Evolutionary conservation across 30 jellyfish, hydroid and myxozoan species (phyloP).

Genomic region (Euphysa ruthae): DNA sequence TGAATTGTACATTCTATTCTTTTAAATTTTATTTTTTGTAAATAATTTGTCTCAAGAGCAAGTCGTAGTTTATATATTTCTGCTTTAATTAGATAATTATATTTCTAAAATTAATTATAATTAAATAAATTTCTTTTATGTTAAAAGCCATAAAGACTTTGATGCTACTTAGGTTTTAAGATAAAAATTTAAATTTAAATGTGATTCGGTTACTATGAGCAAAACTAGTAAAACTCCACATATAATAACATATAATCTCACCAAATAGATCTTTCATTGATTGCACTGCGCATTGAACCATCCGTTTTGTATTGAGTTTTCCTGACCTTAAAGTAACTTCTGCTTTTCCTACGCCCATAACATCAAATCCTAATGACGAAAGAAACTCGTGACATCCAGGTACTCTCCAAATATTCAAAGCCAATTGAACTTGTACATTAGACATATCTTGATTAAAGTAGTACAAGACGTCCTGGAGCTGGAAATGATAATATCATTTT

Average conservation of each 20-base stretch:
- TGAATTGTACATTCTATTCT: too few relatives aligned
- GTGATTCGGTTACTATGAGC: neutral
- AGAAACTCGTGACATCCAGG: conserved; percentile 98
- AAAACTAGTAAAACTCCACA: neutral
- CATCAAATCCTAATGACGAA: conserved; percentile 87
- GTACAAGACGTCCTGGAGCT: conserved; percentile 88
- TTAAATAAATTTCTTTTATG: too few relatives aligned
- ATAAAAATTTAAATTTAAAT: neutral
- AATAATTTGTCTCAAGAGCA: too few relatives aligned
- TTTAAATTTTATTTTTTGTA: too few relatives aligned
- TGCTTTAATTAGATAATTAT: too few relatives aligned
- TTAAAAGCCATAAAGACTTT: too few relatives aligned
- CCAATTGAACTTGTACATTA: conserved; percentile 79
- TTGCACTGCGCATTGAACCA: conserved; percentile 94
- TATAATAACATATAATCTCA: neutral
- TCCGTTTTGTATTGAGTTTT: conserved; percentile 56
- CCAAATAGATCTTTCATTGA: conserved; percentile 84
- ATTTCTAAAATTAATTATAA: too few relatives aligned
- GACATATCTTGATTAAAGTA: conserved; percentile 69
- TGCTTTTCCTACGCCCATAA: conserved; percentile 91
- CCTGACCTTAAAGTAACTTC: conserved; percentile 92
- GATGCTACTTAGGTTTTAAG: too few relatives aligned
- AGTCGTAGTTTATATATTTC: too few relatives aligned
- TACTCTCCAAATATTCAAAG: conserved; percentile 66
- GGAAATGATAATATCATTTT: neutral